Evolutionary conservation across 1,140 invertebrate species (phyloP).

Genomic region (Prorops nasuta): DNA sequence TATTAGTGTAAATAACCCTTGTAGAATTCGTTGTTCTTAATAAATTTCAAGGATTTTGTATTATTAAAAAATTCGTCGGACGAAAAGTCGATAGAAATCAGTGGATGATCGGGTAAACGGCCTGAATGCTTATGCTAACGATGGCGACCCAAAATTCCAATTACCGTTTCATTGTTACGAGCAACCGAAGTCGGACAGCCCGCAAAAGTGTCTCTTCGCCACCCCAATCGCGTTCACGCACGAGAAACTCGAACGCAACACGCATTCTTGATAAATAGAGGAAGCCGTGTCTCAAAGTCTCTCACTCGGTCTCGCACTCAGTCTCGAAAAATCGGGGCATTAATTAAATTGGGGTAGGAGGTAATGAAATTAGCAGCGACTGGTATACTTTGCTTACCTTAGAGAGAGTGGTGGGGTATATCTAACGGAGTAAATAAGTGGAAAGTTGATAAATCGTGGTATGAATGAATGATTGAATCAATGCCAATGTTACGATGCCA

Average conservation of each 20-base stretch:
- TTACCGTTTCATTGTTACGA: constrained; percentile 28
- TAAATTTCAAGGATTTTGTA: no score
- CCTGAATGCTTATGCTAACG: constrained; percentile 36
- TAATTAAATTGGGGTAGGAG: no score
- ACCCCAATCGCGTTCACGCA: constrained; percentile 19
- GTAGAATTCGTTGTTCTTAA: no score
- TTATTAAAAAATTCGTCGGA: no score
- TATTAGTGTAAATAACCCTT: no score
- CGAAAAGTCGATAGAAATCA: constrained; percentile 7
- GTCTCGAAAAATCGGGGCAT: background rate
- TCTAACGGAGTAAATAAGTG: constrained; percentile 26
- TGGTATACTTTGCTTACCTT: no score
- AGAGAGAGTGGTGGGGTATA: background rate
- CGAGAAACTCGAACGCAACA: constrained; percentile 25
- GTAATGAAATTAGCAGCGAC: no score
- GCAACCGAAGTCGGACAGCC: constrained; percentile 19
- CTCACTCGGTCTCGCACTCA: background rate
- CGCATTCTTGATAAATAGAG: constrained; percentile 22
- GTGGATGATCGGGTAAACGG: background rate
- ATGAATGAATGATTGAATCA: constrained; percentile 38
- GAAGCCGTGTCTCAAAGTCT: background rate
- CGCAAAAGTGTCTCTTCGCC: constrained; percentile 15
- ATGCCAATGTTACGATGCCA: constrained; percentile 34
- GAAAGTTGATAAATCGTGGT: constrained; percentile 44
- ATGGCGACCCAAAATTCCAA: constrained; percentile 34